Evolutionary conservation across 2,113 vertebrate genomes (phyloP), one percentile per base, ranked within the genome.

Genomic region (Proterorhinus semilunaris): DNA sequence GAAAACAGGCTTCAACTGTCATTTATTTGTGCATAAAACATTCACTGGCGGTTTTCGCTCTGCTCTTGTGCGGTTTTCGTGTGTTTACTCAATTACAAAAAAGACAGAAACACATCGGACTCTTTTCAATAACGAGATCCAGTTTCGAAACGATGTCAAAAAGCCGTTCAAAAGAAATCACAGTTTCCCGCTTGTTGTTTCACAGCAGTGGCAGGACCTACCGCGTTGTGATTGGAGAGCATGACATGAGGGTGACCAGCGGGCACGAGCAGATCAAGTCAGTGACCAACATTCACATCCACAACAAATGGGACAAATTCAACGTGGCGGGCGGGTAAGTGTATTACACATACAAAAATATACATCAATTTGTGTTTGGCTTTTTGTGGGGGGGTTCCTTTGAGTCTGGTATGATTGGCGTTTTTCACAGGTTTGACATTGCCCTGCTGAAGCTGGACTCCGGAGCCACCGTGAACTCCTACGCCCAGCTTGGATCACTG

Each of bases 181-280:
- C 27, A 1, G 2, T 49, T 49, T 49, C 7, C 8, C 27, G 8
- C 9, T 10, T 63, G 8, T 5, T 48, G 42, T 8, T 43, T 12
- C 90, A 83, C 1, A 76, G 80, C 0, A 0, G 0, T 58, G 55
- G 55, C 0, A 1, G 80, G 85, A 85, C 66, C 0, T 94, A 87
- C 81, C 93, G 93, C 0, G 94, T 96, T 5, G 79, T 94, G 47
- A 75, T 91, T 0, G 95, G 95, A 0, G 95, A 95, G 0, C 94
- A 96, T 79, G 91, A 93, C 86, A 83, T 96, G 61, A 46, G 83
- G 70, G 0, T 0, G 0, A 27, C 65, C 0, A 91, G 92, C 0
- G 92, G 93, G 73, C 92, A 58, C 0, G 94, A 97, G 90, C 94
- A 96, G 89, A 42, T 82, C 49, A 77, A 86, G 49, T 36, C 0